Evolutionary conservation across 1,140 invertebrate species (phyloP).

Genomic region (Manduca sexta): DNA sequence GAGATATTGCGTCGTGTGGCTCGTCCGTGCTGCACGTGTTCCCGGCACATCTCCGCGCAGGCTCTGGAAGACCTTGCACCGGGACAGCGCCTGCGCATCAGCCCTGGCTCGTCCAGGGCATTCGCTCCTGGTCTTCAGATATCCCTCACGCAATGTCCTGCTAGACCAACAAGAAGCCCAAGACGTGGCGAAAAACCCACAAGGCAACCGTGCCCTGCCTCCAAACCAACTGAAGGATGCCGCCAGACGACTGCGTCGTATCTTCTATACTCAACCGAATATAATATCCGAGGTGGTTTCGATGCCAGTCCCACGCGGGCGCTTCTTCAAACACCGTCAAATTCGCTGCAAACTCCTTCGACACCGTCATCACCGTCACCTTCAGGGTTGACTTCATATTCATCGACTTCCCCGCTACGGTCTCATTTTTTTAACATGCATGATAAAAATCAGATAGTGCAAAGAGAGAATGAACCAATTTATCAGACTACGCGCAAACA

Average conservation of each 20-base stretch:
- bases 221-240: constrained; percentile 28
- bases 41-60: constrained; percentile 43
- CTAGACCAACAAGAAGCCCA: constrained; percentile 10
- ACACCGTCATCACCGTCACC: neutral
- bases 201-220: constrained; percentile 25
- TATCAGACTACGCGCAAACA: constrained; percentile 9
- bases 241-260: constrained; percentile 30
- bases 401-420: neutral
- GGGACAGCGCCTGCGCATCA: constrained; percentile 14
- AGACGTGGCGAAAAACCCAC: constrained; percentile 1
- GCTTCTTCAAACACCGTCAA: constrained; percentile 1
- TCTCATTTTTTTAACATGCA: neutral
- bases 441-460: constrained; percentile 5
- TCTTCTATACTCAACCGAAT: constrained; percentile 32
- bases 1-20: constrained; percentile 47
- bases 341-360: constrained; percentile 1
- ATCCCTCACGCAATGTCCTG: constrained; percentile 33
- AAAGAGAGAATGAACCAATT: constrained; percentile 5
- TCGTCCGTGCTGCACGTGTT: constrained; percentile 47
- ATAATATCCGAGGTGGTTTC: constrained; percentile 9
- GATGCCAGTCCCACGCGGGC: constrained; percentile 12
- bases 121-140: constrained; percentile 37
- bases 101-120: constrained; percentile 21
- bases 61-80: constrained; percentile 33
- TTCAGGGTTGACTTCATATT: neutral